These are phyloP conservation scores for Tetrao urogallus DNA, from an alignment of 2,113 vertebrate species.

Conservation along the genomic window DNA sequence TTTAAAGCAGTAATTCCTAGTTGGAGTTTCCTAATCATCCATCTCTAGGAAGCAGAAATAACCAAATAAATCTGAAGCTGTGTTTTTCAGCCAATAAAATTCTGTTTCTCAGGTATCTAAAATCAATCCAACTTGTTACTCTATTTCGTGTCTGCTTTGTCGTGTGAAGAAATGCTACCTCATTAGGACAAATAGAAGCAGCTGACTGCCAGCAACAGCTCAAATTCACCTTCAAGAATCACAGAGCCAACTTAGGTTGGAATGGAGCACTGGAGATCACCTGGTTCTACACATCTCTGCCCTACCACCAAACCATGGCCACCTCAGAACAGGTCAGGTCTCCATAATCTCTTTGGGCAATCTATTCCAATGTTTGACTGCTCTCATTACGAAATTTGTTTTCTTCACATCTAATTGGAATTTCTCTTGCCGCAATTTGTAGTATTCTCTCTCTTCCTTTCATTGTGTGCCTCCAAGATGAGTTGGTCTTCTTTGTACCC, in stretches of 20 bases:
- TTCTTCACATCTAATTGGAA: slow-evolving; percentile 17
- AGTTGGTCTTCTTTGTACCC: accelerated
- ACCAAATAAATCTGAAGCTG: neutral
- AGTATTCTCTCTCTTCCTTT: slow-evolving; percentile 6
- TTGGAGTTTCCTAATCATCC: neutral
- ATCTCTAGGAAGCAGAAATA: neutral
- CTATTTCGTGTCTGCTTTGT: accelerated
- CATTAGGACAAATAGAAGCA: neutral
- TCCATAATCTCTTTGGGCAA: neutral
- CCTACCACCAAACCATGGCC: neutral
- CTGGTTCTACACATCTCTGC: neutral
- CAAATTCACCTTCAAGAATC: neutral
- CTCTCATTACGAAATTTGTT: slow-evolving; percentile 31
- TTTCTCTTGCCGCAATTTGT: slow-evolving; percentile 14
- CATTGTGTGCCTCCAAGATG: neutral
- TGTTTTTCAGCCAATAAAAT: neutral
- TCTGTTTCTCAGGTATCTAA: neutral
- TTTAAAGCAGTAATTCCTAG: neutral
- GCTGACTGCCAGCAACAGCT: neutral
- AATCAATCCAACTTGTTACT: neutral
- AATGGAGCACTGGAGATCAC: neutral
- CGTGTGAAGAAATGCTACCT: neutral
- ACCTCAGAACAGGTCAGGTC: neutral
- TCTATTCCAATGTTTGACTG: neutral
- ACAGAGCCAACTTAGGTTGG: neutral